phyloP scores from a whole-genome alignment of 2,888 invertebrate genomes.

The Cryptops parisi region DNA sequence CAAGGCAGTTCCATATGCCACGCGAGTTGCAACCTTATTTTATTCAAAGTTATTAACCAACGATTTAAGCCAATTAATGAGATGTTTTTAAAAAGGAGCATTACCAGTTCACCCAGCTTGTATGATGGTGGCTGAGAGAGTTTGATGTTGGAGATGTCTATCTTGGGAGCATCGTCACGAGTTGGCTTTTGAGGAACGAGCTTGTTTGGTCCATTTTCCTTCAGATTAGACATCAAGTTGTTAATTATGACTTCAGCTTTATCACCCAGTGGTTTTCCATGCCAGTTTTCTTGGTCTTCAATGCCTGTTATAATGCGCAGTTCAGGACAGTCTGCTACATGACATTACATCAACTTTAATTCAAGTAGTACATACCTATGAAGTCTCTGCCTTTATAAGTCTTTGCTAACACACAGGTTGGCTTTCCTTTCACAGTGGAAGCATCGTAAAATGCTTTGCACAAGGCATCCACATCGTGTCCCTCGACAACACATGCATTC shows the following conservation, averaged over 20 bases:
- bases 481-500: constrained; percentile 83
- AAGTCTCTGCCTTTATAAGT: constrained; percentile 78
- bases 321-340: too few relatives aligned
- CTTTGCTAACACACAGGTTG: constrained; percentile 88
- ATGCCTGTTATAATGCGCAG: too few relatives aligned
- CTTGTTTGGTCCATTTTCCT: constrained; percentile 48
- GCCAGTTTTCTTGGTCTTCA: constrained; percentile 92
- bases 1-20: constrained; percentile 87
- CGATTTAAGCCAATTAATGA: background rate
- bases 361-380: constrained; percentile 27
- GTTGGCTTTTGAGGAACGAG: constrained; percentile 48
- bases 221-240: constrained; percentile 42
- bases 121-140: constrained; percentile 71
- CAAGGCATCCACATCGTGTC: constrained; percentile 84
- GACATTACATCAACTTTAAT: too few relatives aligned
- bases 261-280: constrained; percentile 87
- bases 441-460: constrained; percentile 78
- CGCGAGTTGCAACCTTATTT: constrained; percentile 59
- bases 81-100: too few relatives aligned
- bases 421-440: constrained; percentile 53
- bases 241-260: constrained; percentile 50
- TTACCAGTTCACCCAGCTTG: constrained; percentile 39
- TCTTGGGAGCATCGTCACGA: constrained; percentile 50
- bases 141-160: constrained; percentile 53
- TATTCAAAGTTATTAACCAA: constrained; percentile 40